A percentile compares a stretch with the other conserved stretches of the same genome.
Conservation (phyloP, 1,140 invertebrate genomes). For the Heliconius nattereri region DNA sequence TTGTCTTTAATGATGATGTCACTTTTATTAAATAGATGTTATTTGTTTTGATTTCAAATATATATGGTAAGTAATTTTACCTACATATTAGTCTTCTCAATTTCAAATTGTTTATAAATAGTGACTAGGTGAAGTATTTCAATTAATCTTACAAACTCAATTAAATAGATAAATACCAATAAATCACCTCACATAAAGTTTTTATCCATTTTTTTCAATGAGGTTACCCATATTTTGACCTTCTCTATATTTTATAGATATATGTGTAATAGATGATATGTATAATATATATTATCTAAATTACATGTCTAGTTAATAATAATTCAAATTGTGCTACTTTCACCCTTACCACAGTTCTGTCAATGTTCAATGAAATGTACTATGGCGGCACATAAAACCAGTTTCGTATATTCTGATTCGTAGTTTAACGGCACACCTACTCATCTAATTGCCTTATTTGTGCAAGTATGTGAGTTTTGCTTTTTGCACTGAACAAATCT, state of each 20-base stretch:
- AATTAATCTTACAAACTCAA: no score
- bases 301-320: conserved; percentile 8
- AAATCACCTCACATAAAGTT: no score
- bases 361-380: conserved; percentile 49
- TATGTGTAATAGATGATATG: no score
- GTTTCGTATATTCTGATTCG: conserved; percentile 47
- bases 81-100: no score
- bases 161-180: no score
- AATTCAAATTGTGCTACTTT: conserved; percentile 58
- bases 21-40: background rate
- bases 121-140: no score
- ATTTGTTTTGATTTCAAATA: background rate
- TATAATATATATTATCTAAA: background rate
- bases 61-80: no score
- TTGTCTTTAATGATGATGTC: background rate
- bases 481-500: background rate
- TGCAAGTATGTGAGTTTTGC: background rate
- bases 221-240: no score
- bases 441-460: conserved; percentile 28
- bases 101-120: no score
- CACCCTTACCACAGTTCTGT: conserved; percentile 44
- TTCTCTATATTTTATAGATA: no score
- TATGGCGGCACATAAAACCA: conserved; percentile 47
- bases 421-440: conserved; percentile 38
- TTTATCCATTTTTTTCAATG: no score